Conservation (phyloP, 2,113 vertebrate genomes). For the Paedocypris sp. region DNA sequence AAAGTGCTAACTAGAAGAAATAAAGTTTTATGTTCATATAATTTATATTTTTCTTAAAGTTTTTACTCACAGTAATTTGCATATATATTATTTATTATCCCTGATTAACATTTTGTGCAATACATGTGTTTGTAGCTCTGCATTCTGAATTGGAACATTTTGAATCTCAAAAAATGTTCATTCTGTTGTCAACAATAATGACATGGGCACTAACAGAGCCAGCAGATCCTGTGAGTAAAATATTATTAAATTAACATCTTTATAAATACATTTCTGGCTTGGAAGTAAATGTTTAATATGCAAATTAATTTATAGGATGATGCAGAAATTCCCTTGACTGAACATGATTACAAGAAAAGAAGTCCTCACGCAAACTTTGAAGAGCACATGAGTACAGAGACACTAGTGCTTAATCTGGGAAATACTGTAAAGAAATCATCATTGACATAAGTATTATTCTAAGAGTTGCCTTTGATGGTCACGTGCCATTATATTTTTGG, state of each 20-base stretch:
- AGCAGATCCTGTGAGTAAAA: slow-evolving; percentile 68
- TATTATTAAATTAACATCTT: too few species aligned
- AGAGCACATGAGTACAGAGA: slow-evolving; percentile 73
- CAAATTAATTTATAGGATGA: slow-evolving; percentile 61
- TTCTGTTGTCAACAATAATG: slow-evolving; percentile 85
- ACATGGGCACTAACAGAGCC: slow-evolving; percentile 76
- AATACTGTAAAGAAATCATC: slow-evolving; percentile 61
- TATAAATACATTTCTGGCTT: background rate
- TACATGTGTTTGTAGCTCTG: slow-evolving; percentile 52
- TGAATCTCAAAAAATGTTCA: slow-evolving; percentile 70
- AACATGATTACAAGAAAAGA: slow-evolving; percentile 75
- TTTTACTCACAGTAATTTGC: background rate
- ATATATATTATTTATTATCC: too few species aligned
- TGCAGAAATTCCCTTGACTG: slow-evolving; percentile 60
- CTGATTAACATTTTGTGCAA: background rate
- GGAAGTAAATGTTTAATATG: too few species aligned
- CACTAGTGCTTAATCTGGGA: slow-evolving; percentile 69
- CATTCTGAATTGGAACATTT: slow-evolving; percentile 60
- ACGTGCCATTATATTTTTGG: background rate
- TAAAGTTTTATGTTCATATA: too few species aligned
- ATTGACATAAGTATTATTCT: background rate
- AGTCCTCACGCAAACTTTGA: slow-evolving; percentile 70
- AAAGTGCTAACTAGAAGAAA: too few species aligned
- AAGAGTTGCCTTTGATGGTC: background rate
- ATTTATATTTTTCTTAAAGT: background rate